phyloP scores from a whole-genome alignment of 2,797 vertebrate species.

The Rousettus madagascariensis region DNA sequence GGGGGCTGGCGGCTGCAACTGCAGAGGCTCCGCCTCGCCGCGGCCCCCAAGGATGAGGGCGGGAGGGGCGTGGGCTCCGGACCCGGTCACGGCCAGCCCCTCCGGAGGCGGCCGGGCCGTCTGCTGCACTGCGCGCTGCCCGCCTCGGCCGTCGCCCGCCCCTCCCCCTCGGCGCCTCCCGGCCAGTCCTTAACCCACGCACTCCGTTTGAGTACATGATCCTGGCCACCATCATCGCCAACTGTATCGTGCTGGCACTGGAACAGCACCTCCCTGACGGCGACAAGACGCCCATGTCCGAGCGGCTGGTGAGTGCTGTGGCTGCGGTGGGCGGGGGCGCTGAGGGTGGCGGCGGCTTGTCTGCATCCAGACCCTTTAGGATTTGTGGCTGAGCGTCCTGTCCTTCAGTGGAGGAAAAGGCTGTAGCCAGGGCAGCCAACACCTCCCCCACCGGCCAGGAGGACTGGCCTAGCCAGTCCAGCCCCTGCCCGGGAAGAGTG shows the following conservation, averaged over 20 bases:
- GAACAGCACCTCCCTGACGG: slow-evolving; percentile 96
- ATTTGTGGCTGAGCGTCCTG: too few species aligned
- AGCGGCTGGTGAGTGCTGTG: slow-evolving; percentile 92
- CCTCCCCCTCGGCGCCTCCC: not conserved
- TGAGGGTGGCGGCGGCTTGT: not conserved
- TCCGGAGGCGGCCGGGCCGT: not conserved
- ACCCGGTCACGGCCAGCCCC: not conserved
- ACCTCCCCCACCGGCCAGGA: not conserved
- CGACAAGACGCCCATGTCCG: slow-evolving; percentile 98
- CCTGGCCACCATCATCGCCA: slow-evolving; percentile 98
- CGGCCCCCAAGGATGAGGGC: not conserved
- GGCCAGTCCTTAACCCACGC: slow-evolving; percentile 78
- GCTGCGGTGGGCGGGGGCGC: not conserved
- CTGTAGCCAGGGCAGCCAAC: not conserved
- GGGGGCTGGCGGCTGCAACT: not conserved
- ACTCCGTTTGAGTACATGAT: slow-evolving; percentile 99
- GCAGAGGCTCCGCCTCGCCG: slow-evolving; percentile 16
- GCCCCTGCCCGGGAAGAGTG: not conserved
- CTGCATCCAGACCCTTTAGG: not conserved
- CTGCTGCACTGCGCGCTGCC: slow-evolving; percentile 16
- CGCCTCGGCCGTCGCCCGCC: not conserved
- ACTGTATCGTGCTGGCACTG: slow-evolving; percentile 98
- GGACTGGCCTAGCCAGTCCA: too few species aligned
- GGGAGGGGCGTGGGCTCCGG: not conserved
- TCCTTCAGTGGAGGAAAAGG: not conserved